Evolutionary conservation across 2,888 invertebrate genomes (phyloP), one percentile per base, ranked within the genome.

Genomic region (Petrolisthes cinctipes): DNA sequence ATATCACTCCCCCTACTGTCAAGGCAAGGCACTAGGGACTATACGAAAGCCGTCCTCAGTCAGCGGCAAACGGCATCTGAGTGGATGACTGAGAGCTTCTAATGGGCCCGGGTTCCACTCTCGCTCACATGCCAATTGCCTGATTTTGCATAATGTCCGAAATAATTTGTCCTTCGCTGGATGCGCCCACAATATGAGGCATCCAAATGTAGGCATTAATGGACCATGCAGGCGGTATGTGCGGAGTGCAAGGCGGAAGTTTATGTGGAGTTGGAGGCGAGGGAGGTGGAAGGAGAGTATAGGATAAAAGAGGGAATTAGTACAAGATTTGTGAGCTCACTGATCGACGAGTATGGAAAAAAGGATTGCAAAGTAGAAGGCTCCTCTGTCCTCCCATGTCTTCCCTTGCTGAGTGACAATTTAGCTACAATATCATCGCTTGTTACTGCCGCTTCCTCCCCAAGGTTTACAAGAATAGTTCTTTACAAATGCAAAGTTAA

Each of bases 111-210:
- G n/a, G 54, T 17, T 79, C 7, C 80, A 11, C 80, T 56, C 80
- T 3, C 5, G 6, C 20, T 56, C 80, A 80, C 57, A n/a, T 14
- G n/a, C 6, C 17, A 20, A 9, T 57, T 20, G 80, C 80, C 20
- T 56, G 5, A 17, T 20, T 80, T 80, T 80, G 80, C 80, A 80
- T 80, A 80, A 80, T 80, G 80, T 57, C n/a, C 56, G 80, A 57
- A 80, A 80, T 80, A 80, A 80, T 56, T 57, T 80, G 80, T 80
- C 54, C 80, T 61, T 3, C 61, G 61, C 61, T 17, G 9, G 61
- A 61, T 61, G 61, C 61, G 17, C 61, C 61, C 61, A 61, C 61
- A 61, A 17, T 61, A 61, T 61, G 61, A 61, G 11, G 61, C 61
- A 61, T 61, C 61, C 61, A 17, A 61, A 61, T 61, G 61, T 61